These are phyloP conservation scores for Berghia stephanieae DNA, from an alignment of 1,140 invertebrate genomes.

Conservation along the genomic window DNA sequence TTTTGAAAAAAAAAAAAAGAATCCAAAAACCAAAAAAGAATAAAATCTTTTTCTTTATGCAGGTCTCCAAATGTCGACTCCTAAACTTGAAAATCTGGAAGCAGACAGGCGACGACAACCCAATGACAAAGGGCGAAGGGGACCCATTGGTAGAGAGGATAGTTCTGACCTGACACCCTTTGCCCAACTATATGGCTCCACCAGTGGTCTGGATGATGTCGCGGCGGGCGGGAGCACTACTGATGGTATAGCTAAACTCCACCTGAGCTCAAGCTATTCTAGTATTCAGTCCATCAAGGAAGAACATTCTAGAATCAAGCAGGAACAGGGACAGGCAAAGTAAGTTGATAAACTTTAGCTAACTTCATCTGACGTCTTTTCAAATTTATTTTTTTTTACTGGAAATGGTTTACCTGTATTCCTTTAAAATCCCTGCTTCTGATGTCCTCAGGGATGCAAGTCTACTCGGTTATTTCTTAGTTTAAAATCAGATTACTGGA, in stretches of 20 bases:
- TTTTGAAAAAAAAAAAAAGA: too few species aligned
- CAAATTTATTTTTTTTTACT: not conserved
- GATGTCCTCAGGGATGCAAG: too few species aligned
- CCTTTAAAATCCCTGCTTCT: too few species aligned
- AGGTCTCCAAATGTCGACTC: conserved; percentile 15
- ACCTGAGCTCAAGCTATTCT: conserved; percentile 51
- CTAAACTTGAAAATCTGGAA: not conserved
- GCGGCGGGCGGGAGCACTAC: conserved; percentile 40
- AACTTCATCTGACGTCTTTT: not conserved
- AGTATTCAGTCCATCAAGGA: conserved; percentile 47
- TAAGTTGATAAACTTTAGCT: conserved; percentile 12
- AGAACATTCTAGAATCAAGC: conserved; percentile 12
- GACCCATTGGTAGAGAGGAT: too few species aligned
- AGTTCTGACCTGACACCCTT: too few species aligned
- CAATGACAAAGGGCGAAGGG: not conserved
- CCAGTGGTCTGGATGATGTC: not conserved
- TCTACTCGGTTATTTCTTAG: too few species aligned
- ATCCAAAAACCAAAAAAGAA: too few species aligned
- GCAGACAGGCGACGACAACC: not conserved
- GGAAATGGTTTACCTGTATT: not conserved
- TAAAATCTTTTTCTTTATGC: not conserved
- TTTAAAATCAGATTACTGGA: too few species aligned
- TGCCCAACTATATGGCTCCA: not conserved
- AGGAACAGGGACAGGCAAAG: conserved; percentile 17
- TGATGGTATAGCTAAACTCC: conserved; percentile 51